Conservation (phyloP, 2,888 invertebrate species). For the Melanargia galathea region DNA sequence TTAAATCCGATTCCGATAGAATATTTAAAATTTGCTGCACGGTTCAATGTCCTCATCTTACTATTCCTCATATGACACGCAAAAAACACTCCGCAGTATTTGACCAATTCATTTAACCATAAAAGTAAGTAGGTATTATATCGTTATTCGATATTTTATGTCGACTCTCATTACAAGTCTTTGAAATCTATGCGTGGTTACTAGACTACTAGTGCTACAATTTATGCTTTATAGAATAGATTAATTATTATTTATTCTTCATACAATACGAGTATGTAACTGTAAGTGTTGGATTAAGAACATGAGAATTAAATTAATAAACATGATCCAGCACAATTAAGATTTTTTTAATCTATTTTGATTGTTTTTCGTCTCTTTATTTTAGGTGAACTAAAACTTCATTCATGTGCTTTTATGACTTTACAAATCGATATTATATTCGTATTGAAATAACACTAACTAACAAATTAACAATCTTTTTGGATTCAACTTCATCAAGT, state of each 20-base stretch:
- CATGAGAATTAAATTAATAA: background rate
- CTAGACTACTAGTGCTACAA: background rate
- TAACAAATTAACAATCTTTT: too few species aligned
- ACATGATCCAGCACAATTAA: too few species aligned
- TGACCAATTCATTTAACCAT: slow-evolving; percentile 20
- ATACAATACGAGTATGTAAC: background rate
- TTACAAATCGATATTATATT: background rate
- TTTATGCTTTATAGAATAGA: background rate
- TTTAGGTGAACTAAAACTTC: background rate
- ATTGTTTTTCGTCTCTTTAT: background rate
- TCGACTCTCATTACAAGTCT: background rate
- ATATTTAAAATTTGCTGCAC: slow-evolving; percentile 4
- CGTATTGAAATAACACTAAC: too few species aligned
- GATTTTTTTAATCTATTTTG: too few species aligned
- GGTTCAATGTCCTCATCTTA: slow-evolving; percentile 31
- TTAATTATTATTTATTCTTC: background rate
- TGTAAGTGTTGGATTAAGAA: background rate
- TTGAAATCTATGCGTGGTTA: background rate
- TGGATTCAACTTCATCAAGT: too few species aligned
- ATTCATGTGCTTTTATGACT: background rate
- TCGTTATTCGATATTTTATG: slow-evolving; percentile 5
- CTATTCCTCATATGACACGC: slow-evolving; percentile 38
- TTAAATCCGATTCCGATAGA: background rate
- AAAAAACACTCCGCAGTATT: slow-evolving; percentile 34
- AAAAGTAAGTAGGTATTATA: background rate